phyloP scores from a whole-genome alignment of 2,797 vertebrate species.

The Argyrosomus regius region DNA sequence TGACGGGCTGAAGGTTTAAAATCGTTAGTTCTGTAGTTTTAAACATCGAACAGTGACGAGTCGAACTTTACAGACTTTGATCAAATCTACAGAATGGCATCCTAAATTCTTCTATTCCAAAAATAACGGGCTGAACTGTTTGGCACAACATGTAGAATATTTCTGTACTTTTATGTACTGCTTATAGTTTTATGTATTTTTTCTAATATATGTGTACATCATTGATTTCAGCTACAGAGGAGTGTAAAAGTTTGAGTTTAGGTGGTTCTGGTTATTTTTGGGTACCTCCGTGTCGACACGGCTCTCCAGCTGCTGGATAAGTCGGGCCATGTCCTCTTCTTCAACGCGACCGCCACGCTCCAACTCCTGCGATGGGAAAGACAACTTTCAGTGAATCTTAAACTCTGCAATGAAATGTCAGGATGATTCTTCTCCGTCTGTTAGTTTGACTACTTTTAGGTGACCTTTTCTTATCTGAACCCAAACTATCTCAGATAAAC shows the following conservation, averaged over 20 bases:
- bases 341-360: conserved; percentile 88
- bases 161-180: neutral
- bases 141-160: neutral
- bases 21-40: neutral
- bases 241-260: neutral
- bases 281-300: conserved; percentile 90
- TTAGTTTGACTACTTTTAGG: no score
- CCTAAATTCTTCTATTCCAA: no score
- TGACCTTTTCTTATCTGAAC: neutral
- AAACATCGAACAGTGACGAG: no score
- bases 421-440: no score
- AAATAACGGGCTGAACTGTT: neutral
- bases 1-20: conserved; percentile 89
- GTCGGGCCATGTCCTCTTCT: conserved; percentile 91
- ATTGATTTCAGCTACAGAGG: neutral
- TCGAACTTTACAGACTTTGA: neutral
- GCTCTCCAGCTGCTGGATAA: conserved; percentile 85
- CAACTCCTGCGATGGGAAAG: conserved; percentile 84
- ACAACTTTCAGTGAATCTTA: neutral
- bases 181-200: neutral
- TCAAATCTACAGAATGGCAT: neutral
- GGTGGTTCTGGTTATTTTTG: neutral
- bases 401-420: neutral
- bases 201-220: no score
- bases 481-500: neutral